Percentiles rank a stretch among this genome's conserved stretches.
These are phyloP conservation scores for Myopa testacea DNA, from an alignment of 2,888 invertebrate species.

Conservation along the genomic window DNA sequence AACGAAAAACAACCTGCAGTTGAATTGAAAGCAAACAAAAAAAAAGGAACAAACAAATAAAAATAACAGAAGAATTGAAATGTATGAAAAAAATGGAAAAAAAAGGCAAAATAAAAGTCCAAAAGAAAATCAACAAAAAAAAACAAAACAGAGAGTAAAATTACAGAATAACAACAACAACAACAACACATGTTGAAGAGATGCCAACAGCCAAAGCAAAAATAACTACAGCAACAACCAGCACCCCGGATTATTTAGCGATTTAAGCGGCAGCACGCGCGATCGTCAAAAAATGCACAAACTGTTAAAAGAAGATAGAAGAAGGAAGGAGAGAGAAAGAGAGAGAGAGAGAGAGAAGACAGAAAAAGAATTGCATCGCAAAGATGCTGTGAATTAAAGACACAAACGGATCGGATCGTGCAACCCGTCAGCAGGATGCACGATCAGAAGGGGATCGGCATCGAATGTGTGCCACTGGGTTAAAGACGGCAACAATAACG, in stretches of 20 bases:
- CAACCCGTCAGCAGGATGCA: not conserved
- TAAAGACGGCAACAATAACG: slow-evolving; percentile 33
- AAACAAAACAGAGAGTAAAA: not conserved
- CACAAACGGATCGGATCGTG: not conserved
- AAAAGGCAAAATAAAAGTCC: not conserved
- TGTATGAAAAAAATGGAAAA: not conserved
- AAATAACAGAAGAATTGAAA: slow-evolving; percentile 42
- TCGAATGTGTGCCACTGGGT: slow-evolving; percentile 40
- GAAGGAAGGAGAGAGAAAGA: not conserved
- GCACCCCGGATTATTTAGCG: not conserved
- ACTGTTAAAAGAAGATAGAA: not conserved
- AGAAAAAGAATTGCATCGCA: slow-evolving; percentile 6
- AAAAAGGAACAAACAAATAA: not conserved
- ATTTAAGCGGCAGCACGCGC: slow-evolving; percentile 32
- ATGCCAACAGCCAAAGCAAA: slow-evolving; percentile 27
- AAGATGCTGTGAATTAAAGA: not conserved
- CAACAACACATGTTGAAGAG: not conserved
- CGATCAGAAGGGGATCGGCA: not conserved
- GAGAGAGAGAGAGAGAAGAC: not conserved
- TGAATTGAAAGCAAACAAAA: not conserved
- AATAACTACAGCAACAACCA: not conserved
- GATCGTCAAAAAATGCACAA: slow-evolving; percentile 9
- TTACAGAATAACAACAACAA: not conserved
- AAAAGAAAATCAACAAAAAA: not conserved
- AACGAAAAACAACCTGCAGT: slow-evolving; percentile 28